Percentiles rank a stretch among this genome's conserved stretches.
Evolutionary conservation across 2,888 invertebrate species (phyloP).

Genomic region (Perithous albicinctus): DNA sequence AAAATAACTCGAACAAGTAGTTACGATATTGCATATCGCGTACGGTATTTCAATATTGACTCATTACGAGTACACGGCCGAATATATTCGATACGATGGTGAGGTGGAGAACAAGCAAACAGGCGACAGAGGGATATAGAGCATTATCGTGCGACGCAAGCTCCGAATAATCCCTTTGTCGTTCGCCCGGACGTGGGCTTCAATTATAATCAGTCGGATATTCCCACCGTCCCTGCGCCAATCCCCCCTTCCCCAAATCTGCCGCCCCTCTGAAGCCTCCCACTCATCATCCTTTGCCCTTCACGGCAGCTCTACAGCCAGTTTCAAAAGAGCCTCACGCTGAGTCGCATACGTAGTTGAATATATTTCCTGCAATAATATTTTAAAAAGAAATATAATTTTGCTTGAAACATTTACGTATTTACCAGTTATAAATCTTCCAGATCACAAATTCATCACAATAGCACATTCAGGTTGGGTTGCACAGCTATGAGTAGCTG

Average conservation of each 20-base stretch:
- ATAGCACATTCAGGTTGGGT: too few relatives aligned
- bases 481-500: too few relatives aligned
- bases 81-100: constrained; percentile 13
- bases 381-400: not conserved
- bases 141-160: constrained; percentile 66
- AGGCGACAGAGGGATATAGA: constrained; percentile 57
- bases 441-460: too few relatives aligned
- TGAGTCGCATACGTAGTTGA: not conserved
- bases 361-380: constrained; percentile 1
- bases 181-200: constrained; percentile 61
- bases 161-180: constrained; percentile 69
- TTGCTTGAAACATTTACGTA: too few relatives aligned
- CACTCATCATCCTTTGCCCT: constrained; percentile 51
- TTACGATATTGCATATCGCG: constrained; percentile 33
- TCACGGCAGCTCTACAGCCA: constrained; percentile 40
- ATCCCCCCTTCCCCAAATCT: constrained; percentile 36
- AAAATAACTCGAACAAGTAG: constrained; percentile 2
- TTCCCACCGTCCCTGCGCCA: constrained; percentile 59
- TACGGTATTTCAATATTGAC: constrained; percentile 55
- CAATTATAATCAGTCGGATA: constrained; percentile 68
- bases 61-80: constrained; percentile 45
- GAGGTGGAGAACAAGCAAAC: constrained; percentile 34
- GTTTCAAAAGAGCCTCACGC: constrained; percentile 29
- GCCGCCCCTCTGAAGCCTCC: constrained; percentile 32
- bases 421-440: too few relatives aligned